Percentiles rank a stretch among this genome's conserved stretches.
These are phyloP conservation scores for Eugnorisma glareosa DNA, from an alignment of 2,888 invertebrate species.

Conservation along the genomic window DNA sequence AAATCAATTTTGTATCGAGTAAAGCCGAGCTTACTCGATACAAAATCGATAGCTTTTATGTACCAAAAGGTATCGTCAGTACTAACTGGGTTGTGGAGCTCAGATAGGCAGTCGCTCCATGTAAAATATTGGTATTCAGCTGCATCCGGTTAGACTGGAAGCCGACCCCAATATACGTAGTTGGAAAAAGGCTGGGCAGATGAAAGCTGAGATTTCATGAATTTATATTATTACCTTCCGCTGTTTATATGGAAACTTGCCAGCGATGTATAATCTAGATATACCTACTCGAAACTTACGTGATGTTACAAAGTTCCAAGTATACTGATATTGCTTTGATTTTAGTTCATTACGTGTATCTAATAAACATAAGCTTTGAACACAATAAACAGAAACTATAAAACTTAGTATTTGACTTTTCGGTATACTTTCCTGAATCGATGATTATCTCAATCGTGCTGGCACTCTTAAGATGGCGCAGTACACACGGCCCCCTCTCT, in stretches of 20 bases:
- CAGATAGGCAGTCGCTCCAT: too few relatives aligned
- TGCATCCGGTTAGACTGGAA: too few relatives aligned
- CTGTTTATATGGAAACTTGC: background rate
- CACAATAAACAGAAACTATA: conserved; percentile 2
- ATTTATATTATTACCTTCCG: background rate
- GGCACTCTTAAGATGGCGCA: background rate
- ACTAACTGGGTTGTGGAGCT: too few relatives aligned
- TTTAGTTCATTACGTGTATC: conserved; percentile 17
- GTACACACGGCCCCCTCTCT: too few relatives aligned
- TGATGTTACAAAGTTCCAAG: background rate
- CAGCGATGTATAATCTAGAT: background rate
- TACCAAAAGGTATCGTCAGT: too few relatives aligned
- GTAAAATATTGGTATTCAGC: too few relatives aligned
- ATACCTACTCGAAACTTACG: background rate
- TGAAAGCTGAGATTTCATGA: background rate
- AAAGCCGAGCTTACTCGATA: too few relatives aligned
- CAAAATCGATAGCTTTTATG: too few relatives aligned
- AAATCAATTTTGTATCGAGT: too few relatives aligned
- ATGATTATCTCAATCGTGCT: background rate
- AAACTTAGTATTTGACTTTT: background rate
- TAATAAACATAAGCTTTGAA: conserved; percentile 23
- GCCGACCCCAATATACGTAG: too few relatives aligned
- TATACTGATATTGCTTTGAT: conserved; percentile 17
- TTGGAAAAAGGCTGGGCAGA: too few relatives aligned
- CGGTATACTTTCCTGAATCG: conserved; percentile 1